Conservation (phyloP, 2,797 vertebrate genomes). For the Tolypeutes matacus region DNA sequence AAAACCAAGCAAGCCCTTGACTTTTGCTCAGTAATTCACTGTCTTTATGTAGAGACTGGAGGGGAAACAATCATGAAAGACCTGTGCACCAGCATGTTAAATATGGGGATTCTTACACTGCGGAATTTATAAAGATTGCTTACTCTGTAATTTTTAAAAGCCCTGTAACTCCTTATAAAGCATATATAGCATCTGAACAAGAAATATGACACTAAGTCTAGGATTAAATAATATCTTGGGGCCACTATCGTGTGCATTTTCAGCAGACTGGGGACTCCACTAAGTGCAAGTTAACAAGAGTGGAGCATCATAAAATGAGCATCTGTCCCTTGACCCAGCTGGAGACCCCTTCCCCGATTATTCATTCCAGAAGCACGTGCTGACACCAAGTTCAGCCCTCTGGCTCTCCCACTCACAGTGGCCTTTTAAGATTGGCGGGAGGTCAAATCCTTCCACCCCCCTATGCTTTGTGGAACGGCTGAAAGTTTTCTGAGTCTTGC, state of each 20-base stretch:
- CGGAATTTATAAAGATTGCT: slow-evolving; percentile 76
- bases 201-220: slow-evolving; percentile 76
- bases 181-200: slow-evolving; percentile 73
- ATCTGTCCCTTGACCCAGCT: slow-evolving; percentile 80
- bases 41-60: slow-evolving; percentile 65
- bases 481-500: slow-evolving; percentile 10
- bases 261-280: slow-evolving; percentile 67
- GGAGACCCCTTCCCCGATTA: slow-evolving; percentile 75
- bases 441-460: slow-evolving; percentile 56
- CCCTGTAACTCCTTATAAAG: slow-evolving; percentile 78
- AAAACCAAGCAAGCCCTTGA: slow-evolving; percentile 57
- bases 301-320: slow-evolving; percentile 74
- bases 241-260: slow-evolving; percentile 72
- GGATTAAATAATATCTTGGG: slow-evolving; percentile 77
- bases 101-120: slow-evolving; percentile 41
- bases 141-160: slow-evolving; percentile 81
- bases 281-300: slow-evolving; percentile 79
- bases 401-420: background rate
- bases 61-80: slow-evolving; percentile 43
- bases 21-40: slow-evolving; percentile 67
- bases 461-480: background rate
- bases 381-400: slow-evolving; percentile 56
- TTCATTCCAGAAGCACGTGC: slow-evolving; percentile 76
- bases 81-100: slow-evolving; percentile 59
- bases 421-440: slow-evolving; percentile 68